Base-by-base conservation (phyloP, 2,797 vertebrate species). In the Acipenser oxyrinchus region DNA sequence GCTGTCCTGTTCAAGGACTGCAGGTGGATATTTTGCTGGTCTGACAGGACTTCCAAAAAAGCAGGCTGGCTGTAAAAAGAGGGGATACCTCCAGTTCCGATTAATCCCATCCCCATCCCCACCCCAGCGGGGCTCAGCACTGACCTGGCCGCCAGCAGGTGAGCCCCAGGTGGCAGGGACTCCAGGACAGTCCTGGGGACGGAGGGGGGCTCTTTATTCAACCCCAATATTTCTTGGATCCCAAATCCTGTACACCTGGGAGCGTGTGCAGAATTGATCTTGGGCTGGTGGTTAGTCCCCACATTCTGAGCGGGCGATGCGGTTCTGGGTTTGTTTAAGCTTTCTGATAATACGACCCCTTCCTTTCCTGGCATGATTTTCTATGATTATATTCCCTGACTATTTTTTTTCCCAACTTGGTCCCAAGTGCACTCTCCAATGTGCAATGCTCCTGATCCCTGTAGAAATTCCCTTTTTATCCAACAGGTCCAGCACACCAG, bases 181-280 rank as follows among this genome's bases (percentile, higher is more conserved):
- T 90, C 84, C 71, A 94, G 85, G 63, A 88, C 78, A 60, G 76
- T 88, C 77, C 90, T 89, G 66, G 92, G 93, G 62, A 91, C 84
- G 66, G 74, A 77, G 67, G 93, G 84, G 18, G 94, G 93, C 77
- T 98, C 95, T 86, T 97, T 98, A 79, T 97, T 98, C 72, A 99
- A 90, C 68, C 95, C 96, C 80, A 98, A 77, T 67, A 99, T 97
- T 90, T 99, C 96, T 84, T 97, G 95, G 81, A 98, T 99, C 77
- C 95, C 96, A 75, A 98, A 98, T 51, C 96, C 94, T 4, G 95
- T 99, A 91, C 94, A 96, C 83, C 94, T 89, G 69, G 88, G 83
- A 55, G 92, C 87, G 57, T 89, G 83, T 66, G 83, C 83, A 59
- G 77, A 74, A 76, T 66, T 71, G 75, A 65, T 87, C 77, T 88